Evolutionary conservation across 2,888 invertebrate genomes (phyloP), one percentile per base, ranked within the genome.

Genomic region (Monoplex corrugatus): DNA sequence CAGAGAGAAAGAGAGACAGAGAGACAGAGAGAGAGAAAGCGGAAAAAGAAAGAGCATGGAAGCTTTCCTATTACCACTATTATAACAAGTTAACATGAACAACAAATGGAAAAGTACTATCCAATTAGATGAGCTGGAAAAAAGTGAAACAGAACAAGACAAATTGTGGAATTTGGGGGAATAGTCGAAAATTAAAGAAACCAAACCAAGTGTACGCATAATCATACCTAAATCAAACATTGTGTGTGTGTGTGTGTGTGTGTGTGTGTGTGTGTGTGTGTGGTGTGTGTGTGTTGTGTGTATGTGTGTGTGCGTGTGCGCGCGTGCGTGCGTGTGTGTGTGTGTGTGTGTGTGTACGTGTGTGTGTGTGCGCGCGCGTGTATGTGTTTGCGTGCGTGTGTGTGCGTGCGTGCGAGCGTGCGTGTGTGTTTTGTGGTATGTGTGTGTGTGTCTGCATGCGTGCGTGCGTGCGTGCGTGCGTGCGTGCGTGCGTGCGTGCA

Each of bases 211-310:
- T n/a, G n/a, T n/a, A n/a, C n/a, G n/a, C n/a, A n/a, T n/a, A n/a
- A n/a, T n/a, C n/a, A n/a, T n/a, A n/a, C n/a, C n/a, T n/a, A n/a
- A n/a, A n/a, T n/a, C n/a, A n/a, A n/a, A n/a, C n/a, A n/a, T n/a
- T n/a, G 28, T n/a, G 63, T 6, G 2, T 28, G 28, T 6, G 63
- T 28, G 63, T 6, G 28, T 6, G 63, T 50, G 50, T 50, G 50
- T 50, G 50, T 50, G 50, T 50, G 50, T 50, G 50, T 50, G 50
- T 50, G 8, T 68, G n/a, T 68, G 63, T 68, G 63, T 68, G 63
- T 68, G 63, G 63, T 68, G 63, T 68, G 63, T 68, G 63, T 68
- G 63, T 68, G 63, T 68, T 68, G 63, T 68, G 63, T 68, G 63
- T 68, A 3, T 23, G 8, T 8, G 50, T 50, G 50, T 50, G 50